Base-by-base conservation (phyloP, 2,888 invertebrate genomes). In the Argyresthia albistria region DNA sequence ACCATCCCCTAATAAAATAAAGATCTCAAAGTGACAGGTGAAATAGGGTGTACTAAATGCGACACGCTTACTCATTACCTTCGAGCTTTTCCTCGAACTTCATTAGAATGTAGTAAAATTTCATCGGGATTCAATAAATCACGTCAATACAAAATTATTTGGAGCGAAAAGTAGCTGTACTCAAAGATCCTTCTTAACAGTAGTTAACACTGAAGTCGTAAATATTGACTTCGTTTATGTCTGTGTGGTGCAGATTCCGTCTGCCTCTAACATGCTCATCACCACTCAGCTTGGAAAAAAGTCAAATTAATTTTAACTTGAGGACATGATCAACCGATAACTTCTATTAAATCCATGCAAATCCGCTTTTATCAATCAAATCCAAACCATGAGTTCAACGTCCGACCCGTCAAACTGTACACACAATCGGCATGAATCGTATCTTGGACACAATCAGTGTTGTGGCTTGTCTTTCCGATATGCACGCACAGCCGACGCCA, bases 381-480 rank as follows among this genome's bases (percentile, higher is more conserved):
- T 25, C 25, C 25, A 25, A 25, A 25, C 25, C 25, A 4, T 25
- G 25, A 25, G 25, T 25, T 25, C 25, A 54, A 45, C 55, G 61
- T 61, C 56, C 66, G 67, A 72, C 66, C 64, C 69, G 67, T 68
- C 66, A 35, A 14, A 43, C 76, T 72, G 68, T 64, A 62, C 67
- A 51, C 43, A 37, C 35, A 9, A 43, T 35, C 37, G 14, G 12
- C 25, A 47, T 43, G 52, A 53, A 51, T 50, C 12, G 70, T 77
- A 83, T 86, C 84, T 71, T 61, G 67, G 61, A 64, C 70, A 73
- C 73, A 69, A 82, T 84, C 84, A 72, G 76, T 75, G 77, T 74
- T 66, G 65, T 47, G 45, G 9, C 39, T 39, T 39, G 10, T 35
- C 46, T 15, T 39, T 15, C 37, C 62, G 25, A 25, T 25, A 25